A percentile compares a stretch with the other conserved stretches of the same genome.
phyloP scores from a whole-genome alignment of 2,888 invertebrate genomes.

The Drosophila nr. perissopoda region DNA sequence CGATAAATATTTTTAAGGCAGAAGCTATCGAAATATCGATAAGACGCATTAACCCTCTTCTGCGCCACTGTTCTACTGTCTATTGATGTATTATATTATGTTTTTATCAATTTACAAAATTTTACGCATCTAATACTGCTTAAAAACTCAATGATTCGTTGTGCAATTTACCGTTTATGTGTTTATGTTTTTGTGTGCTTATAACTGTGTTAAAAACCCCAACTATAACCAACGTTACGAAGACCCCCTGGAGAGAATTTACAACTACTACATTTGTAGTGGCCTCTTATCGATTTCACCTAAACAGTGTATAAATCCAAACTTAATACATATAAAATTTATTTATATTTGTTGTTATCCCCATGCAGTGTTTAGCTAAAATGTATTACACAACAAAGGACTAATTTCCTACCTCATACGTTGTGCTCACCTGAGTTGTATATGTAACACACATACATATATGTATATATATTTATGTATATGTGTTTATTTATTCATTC shows the following conservation, averaged over 20 bases:
- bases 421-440: slow-evolving; percentile 12
- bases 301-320: slow-evolving; percentile 36
- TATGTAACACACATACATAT: background rate
- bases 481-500: background rate
- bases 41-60: slow-evolving; percentile 11
- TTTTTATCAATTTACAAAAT: slow-evolving; percentile 58
- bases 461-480: background rate
- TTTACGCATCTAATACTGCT: slow-evolving; percentile 35
- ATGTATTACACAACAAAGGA: slow-evolving; percentile 6
- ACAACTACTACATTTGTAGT: slow-evolving; percentile 36
- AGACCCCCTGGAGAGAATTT: slow-evolving; percentile 35
- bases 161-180: slow-evolving; percentile 29
- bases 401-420: slow-evolving; percentile 7
- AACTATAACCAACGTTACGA: slow-evolving; percentile 13
- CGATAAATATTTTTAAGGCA: background rate
- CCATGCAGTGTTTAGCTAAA: slow-evolving; percentile 10
- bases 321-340: slow-evolving; percentile 22
- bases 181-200: slow-evolving; percentile 38
- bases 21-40: slow-evolving; percentile 35
- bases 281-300: slow-evolving; percentile 67
- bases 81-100: slow-evolving; percentile 53
- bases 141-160: slow-evolving; percentile 9
- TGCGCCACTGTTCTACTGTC: slow-evolving; percentile 34
- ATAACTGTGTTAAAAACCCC: slow-evolving; percentile 7
- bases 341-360: background rate